Conservation (phyloP, 2,797 vertebrate species). For the Alcedo atthis region DNA sequence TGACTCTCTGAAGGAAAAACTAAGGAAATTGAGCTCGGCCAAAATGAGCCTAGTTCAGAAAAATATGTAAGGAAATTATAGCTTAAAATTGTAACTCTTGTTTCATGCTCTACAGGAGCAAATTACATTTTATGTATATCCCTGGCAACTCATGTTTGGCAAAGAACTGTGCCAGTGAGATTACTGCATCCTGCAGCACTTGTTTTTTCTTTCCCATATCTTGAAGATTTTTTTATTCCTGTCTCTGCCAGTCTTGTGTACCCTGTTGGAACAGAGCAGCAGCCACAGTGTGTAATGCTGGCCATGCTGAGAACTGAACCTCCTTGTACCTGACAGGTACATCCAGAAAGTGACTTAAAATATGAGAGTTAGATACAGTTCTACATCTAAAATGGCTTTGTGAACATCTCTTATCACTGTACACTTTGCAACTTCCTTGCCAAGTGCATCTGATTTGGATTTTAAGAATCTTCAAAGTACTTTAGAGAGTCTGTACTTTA, state of each 20-base stretch:
- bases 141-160: background rate
- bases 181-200: background rate
- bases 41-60: background rate
- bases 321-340: background rate
- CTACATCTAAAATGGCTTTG: background rate
- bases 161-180: background rate
- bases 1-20: background rate
- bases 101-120: background rate
- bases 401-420: background rate
- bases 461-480: background rate
- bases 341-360: background rate
- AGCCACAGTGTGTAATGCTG: fast-evolving
- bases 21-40: background rate
- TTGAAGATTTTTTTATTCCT: background rate
- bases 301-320: background rate
- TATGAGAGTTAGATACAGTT: background rate
- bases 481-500: background rate
- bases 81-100: background rate
- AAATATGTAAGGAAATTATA: background rate
- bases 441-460: background rate
- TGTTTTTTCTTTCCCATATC: background rate
- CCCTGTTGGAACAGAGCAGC: background rate
- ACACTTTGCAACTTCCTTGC: background rate
- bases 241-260: background rate
- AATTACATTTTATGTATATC: background rate